phyloP scores from a whole-genome alignment of 2,113 vertebrate genomes.

The Ornithorhynchus anatinus region DNA sequence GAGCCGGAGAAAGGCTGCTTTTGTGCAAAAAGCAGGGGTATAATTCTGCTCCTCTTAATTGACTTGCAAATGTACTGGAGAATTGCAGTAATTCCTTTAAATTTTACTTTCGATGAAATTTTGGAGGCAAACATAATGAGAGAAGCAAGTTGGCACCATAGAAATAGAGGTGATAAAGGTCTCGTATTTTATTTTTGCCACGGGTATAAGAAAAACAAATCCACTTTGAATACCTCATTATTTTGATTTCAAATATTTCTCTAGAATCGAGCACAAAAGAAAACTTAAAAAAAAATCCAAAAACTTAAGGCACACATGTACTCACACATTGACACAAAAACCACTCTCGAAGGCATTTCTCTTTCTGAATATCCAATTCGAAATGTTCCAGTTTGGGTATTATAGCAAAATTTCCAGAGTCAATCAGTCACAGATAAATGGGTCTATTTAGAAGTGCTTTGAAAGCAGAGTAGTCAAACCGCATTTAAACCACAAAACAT shows the following conservation, averaged over 20 bases:
- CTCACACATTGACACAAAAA: not conserved
- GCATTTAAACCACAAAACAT: slow-evolving; percentile 37
- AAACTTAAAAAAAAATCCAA: slow-evolving; percentile 22
- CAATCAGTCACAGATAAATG: slow-evolving; percentile 49
- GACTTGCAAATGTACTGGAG: slow-evolving; percentile 50
- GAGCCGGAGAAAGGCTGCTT: slow-evolving; percentile 1
- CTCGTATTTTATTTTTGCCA: slow-evolving; percentile 22
- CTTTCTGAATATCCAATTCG: slow-evolving; percentile 23
- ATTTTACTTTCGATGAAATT: slow-evolving; percentile 26
- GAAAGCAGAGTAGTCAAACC: slow-evolving; percentile 49
- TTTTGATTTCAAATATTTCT: slow-evolving; percentile 65
- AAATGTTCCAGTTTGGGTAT: slow-evolving; percentile 37
- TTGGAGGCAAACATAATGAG: slow-evolving; percentile 3
- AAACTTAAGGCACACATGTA: not conserved
- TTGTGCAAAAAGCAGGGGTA: not conserved
- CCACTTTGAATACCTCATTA: slow-evolving; percentile 57
- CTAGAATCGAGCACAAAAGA: slow-evolving; percentile 48
- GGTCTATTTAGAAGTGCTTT: slow-evolving; percentile 37
- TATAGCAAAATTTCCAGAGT: slow-evolving; percentile 52
- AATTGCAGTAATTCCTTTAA: slow-evolving; percentile 11
- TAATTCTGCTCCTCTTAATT: slow-evolving; percentile 43
- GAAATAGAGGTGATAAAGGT: not conserved
- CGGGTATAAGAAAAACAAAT: slow-evolving; percentile 12
- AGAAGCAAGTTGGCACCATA: not conserved
- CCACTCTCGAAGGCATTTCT: slow-evolving; percentile 4